These are phyloP conservation scores for Nectonema munidae DNA, from an alignment of 2,888 invertebrate genomes.

Conservation along the genomic window DNA sequence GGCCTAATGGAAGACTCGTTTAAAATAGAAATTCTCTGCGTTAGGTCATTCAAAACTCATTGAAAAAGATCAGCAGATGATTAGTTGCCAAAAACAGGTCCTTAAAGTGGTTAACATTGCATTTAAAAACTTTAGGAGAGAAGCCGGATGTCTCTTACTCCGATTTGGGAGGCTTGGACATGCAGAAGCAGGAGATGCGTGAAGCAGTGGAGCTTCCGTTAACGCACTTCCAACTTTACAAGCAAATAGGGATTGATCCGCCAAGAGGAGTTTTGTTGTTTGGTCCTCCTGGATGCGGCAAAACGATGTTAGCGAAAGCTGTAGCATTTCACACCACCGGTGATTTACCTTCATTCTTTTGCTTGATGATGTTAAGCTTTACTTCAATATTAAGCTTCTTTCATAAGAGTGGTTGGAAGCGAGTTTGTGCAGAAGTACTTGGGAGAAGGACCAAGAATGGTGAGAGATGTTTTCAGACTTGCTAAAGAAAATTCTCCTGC, in stretches of 20 bases:
- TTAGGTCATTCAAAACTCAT: no score
- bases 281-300: constrained; percentile 93
- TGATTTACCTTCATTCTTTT: constrained; percentile 22
- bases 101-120: not conserved
- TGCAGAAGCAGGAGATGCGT: constrained; percentile 93
- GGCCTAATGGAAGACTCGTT: not conserved
- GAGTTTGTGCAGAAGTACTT: constrained; percentile 98
- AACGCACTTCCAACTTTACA: constrained; percentile 86
- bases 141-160: constrained; percentile 85
- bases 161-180: constrained; percentile 97
- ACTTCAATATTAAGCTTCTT: constrained; percentile 35
- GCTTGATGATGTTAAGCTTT: not conserved
- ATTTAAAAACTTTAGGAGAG: constrained; percentile 34
- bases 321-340: constrained; percentile 89
- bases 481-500: constrained; percentile 97
- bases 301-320: constrained; percentile 95
- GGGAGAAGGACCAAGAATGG: constrained; percentile 96
- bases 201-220: constrained; percentile 90
- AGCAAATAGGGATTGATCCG: constrained; percentile 86
- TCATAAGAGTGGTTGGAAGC: constrained; percentile 88
- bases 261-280: constrained; percentile 91
- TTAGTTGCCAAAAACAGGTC: not conserved
- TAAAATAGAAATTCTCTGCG: no score
- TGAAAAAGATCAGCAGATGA: no score
- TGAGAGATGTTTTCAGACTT: constrained; percentile 81